phyloP scores from a whole-genome alignment of 1,140 invertebrate species.

The Onthophagus taurus region DNA sequence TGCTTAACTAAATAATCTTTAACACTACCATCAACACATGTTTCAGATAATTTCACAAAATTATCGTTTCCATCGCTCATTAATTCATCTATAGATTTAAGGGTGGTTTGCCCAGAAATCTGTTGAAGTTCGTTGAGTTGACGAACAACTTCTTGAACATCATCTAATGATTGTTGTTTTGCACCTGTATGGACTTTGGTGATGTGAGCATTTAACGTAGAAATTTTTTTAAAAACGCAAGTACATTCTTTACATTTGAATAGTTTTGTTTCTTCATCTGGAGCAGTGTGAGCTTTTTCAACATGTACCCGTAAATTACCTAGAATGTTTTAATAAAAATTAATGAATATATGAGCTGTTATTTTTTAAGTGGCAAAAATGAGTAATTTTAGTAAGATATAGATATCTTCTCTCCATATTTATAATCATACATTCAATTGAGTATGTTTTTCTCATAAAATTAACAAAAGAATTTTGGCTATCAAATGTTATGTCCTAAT shows the following conservation, averaged over 20 bases:
- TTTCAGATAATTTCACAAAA: slow-evolving; percentile 22
- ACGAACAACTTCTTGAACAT: slow-evolving; percentile 17
- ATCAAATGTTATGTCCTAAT: no score
- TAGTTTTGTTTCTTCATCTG: slow-evolving; percentile 41
- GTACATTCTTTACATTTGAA: slow-evolving; percentile 58
- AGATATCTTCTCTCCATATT: no score
- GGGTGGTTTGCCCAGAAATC: not conserved
- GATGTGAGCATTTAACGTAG: slow-evolving; percentile 62
- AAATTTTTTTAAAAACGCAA: slow-evolving; percentile 61
- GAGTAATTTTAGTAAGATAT: no score
- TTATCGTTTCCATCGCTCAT: not conserved
- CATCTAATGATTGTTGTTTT: slow-evolving; percentile 6
- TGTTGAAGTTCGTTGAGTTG: slow-evolving; percentile 26
- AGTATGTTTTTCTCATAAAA: no score
- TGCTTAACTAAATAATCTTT: slow-evolving; percentile 28
- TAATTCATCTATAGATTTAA: slow-evolving; percentile 1
- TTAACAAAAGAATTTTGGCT: no score
- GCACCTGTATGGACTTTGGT: slow-evolving; percentile 36
- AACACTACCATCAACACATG: slow-evolving; percentile 19
- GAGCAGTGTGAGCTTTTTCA: slow-evolving; percentile 53
- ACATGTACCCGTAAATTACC: slow-evolving; percentile 63
- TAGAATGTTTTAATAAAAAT: slow-evolving; percentile 23
- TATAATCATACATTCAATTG: no score
- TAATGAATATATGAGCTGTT: slow-evolving; percentile 12
- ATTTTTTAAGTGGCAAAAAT: no score